These are phyloP conservation scores for Drosophila dives DNA, from an alignment of 2,888 invertebrate species.

Conservation along the genomic window DNA sequence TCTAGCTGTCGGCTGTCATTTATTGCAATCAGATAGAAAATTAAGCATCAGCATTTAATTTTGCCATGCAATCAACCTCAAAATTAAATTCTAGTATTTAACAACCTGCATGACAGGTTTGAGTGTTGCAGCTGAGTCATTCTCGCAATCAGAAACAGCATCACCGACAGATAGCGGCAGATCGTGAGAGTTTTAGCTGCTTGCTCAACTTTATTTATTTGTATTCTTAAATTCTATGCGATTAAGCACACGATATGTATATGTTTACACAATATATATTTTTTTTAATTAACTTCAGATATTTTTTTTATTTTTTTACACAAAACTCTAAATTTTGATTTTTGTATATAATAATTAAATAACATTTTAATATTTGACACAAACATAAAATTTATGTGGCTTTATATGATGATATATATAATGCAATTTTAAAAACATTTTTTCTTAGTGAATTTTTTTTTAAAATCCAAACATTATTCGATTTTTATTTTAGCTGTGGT, in stretches of 20 bases:
- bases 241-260: background rate
- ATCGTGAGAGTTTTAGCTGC: conserved; percentile 70
- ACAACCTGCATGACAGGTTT: conserved; percentile 37
- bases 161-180: conserved; percentile 29
- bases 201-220: conserved; percentile 30
- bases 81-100: conserved; percentile 67
- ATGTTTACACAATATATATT: background rate
- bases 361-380: no score
- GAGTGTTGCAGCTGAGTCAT: conserved; percentile 63
- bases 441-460: background rate
- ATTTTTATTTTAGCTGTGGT: no score
- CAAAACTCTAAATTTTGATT: no score
- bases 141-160: conserved; percentile 40
- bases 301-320: no score
- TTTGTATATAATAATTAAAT: no score
- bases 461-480: no score
- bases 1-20: conserved; percentile 53
- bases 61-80: conserved; percentile 57
- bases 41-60: conserved; percentile 49
- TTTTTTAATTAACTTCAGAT: background rate
- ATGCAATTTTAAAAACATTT: background rate
- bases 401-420: no score
- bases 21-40: conserved; percentile 76
- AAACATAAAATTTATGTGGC: no score
- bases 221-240: conserved; percentile 11